These are phyloP conservation scores for Wiebesia pumilae DNA, from an alignment of 1,140 invertebrate species.

Conservation along the genomic window DNA sequence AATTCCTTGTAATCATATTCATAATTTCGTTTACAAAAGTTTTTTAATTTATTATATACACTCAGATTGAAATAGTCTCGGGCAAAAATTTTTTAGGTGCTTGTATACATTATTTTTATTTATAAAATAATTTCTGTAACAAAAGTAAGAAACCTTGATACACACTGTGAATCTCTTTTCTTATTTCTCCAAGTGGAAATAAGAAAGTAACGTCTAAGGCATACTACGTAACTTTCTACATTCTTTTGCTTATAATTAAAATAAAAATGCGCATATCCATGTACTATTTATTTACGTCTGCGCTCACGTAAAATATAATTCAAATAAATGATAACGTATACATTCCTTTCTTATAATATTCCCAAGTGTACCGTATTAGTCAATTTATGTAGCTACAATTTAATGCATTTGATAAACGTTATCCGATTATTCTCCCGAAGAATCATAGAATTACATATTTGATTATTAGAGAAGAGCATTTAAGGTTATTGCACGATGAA, in stretches of 20 bases:
- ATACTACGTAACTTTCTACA: not conserved
- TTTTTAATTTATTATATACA: no score
- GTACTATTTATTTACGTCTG: not conserved
- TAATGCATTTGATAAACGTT: no score
- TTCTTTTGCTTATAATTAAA: not conserved
- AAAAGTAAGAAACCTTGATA: not conserved
- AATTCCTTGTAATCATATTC: no score
- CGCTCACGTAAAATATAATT: not conserved
- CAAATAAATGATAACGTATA: not conserved
- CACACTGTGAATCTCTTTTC: not conserved
- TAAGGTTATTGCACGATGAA: no score
- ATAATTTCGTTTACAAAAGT: no score
- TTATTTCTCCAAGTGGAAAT: not conserved
- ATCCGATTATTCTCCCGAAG: no score
- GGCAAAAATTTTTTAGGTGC: not conserved
- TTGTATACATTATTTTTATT: not conserved
- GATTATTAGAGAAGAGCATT: no score
- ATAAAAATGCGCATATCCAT: not conserved
- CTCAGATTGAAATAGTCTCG: no score
- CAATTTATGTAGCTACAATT: not conserved
- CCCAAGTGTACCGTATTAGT: not conserved
- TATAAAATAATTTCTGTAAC: not conserved
- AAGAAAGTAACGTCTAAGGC: not conserved
- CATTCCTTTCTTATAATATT: not conserved
- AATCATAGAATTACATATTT: no score